Evolutionary conservation across 1,140 invertebrate species (phyloP).

Genomic region (Acromyrmex echinatior): DNA sequence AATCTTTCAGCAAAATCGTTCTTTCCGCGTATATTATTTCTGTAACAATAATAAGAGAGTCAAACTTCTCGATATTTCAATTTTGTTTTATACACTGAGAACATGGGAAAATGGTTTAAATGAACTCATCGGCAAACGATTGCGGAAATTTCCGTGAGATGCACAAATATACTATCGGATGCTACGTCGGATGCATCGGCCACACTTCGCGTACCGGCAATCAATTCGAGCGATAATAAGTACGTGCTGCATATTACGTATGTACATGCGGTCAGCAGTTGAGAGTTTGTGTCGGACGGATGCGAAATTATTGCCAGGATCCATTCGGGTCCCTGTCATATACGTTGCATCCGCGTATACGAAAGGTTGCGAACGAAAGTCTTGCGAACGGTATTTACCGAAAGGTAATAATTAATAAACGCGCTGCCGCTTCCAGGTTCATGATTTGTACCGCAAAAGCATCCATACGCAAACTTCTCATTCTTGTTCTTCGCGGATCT

Average conservation of each 20-base stretch:
- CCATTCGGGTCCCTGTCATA: slow-evolving; percentile 63
- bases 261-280: slow-evolving; percentile 14
- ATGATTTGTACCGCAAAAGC: slow-evolving; percentile 37
- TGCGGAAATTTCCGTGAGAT: slow-evolving; percentile 42
- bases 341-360: slow-evolving; percentile 51
- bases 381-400: slow-evolving; percentile 66
- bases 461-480: not conserved
- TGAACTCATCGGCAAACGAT: not conserved
- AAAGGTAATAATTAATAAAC: slow-evolving; percentile 68
- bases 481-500: not conserved
- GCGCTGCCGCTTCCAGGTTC: slow-evolving; percentile 59
- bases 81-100: not conserved
- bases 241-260: slow-evolving; percentile 38
- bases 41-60: too few relatives aligned
- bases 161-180: not conserved
- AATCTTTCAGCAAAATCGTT: too few relatives aligned
- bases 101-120: not conserved
- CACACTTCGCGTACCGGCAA: slow-evolving; percentile 44
- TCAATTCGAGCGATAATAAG: slow-evolving; percentile 64
- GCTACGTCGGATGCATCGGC: slow-evolving; percentile 6
- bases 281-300: slow-evolving; percentile 18
- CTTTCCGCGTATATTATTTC: too few relatives aligned
- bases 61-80: too few relatives aligned
- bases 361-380: slow-evolving; percentile 66
- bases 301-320: slow-evolving; percentile 68